Evolutionary conservation across 1,140 invertebrate species (phyloP).

Genomic region (Asbolus verrucosus): DNA sequence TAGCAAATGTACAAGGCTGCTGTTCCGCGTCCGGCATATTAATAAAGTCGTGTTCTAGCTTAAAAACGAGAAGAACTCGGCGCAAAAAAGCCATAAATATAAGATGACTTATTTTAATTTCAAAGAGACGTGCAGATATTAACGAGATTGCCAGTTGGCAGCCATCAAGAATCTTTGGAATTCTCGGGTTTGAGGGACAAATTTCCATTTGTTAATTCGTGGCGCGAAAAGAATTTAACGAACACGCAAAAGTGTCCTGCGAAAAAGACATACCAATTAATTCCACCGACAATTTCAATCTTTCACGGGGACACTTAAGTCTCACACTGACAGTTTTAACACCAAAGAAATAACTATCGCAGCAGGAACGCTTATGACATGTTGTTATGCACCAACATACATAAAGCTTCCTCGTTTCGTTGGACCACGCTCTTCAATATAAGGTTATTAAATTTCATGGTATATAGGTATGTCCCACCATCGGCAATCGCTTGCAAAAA

Average conservation of each 20-base stretch:
- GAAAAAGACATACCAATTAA: conserved; percentile 44
- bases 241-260: conserved; percentile 19
- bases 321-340: conserved; percentile 45
- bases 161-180: conserved; percentile 12
- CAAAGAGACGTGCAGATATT: conserved; percentile 34
- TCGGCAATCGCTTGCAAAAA: too few relatives aligned
- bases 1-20: conserved; percentile 30
- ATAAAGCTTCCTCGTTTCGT: conserved; percentile 40
- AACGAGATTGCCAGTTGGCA: conserved; percentile 20
- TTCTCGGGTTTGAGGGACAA: not conserved
- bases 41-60: conserved; percentile 39
- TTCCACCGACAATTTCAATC: conserved; percentile 43
- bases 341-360: conserved; percentile 41
- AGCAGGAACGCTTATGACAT: conserved; percentile 43
- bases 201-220: not conserved
- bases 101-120: conserved; percentile 51
- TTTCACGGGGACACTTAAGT: conserved; percentile 41
- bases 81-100: conserved; percentile 47
- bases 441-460: conserved; percentile 2
- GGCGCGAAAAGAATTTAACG: not conserved
- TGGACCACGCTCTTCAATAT: conserved; percentile 6
- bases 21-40: conserved; percentile 27
- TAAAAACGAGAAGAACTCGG: conserved; percentile 18
- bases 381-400: conserved; percentile 33
- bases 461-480: too few relatives aligned